Base-by-base conservation (phyloP, 2,888 invertebrate genomes). In the Leptogaster cylindrica region DNA sequence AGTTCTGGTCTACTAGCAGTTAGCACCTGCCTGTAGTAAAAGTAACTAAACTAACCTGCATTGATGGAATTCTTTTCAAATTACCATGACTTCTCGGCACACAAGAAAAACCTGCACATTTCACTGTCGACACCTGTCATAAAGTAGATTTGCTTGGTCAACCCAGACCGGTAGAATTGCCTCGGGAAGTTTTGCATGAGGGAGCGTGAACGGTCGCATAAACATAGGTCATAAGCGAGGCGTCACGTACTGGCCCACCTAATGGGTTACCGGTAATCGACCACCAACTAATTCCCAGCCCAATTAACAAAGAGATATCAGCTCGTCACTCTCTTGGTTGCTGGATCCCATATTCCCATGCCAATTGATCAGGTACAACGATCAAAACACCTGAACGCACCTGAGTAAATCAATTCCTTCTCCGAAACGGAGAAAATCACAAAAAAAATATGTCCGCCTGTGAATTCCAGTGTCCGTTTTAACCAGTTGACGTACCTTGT, bases 331-430 rank as follows among this genome's bases (percentile, higher is more conserved):
- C 66, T 27, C 63, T 52, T n/a, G n/a, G n/a, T n/a, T n/a, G n/a
- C n/a, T n/a, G n/a, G n/a, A n/a, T n/a, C n/a, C n/a, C n/a, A n/a
- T n/a, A n/a, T 48, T 25, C 27, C 28, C 41, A 41, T 52, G 27
- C 48, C 64, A 69, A 67, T 67, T 69, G 65, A 69, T 69, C 67
- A 67, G 69, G 69, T 69, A 69, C 67, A 65, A 67, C 63, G 67
- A 63, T 63, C 46, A 61, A 70, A 70, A 70, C 68, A 70, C 67
- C 70, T 68, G 74, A 75, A 75, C 76, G 77, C 79, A 80, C 78
- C 80, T 80, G 79, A 79, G 80, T 77, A 80, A 80, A 80, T 80
- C 80, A 80, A 80, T 78, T 79, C 79, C 76, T 80, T 79, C 80
- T 76, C 77, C 75, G 80, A 80, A 80, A 79, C 77, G 71, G 70